phyloP scores from a whole-genome alignment of 2,797 vertebrate species.

The Rhinichthys osculus region DNA sequence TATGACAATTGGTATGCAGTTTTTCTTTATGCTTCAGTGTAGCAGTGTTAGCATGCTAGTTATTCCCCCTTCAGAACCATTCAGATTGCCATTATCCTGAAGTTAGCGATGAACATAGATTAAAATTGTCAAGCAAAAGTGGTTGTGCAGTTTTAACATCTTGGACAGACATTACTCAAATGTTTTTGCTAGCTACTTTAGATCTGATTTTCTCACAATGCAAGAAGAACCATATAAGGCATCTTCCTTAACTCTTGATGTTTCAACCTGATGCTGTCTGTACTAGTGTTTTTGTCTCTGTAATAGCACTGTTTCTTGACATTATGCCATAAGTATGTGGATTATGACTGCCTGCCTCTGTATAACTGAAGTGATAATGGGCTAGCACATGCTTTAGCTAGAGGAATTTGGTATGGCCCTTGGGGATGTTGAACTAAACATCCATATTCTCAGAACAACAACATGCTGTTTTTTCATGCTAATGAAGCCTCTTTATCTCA shows the following conservation, averaged over 20 bases:
- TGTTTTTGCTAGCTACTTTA: background rate
- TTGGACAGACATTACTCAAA: conserved; percentile 22
- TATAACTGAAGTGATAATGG: conserved; percentile 83
- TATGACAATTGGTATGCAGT: background rate
- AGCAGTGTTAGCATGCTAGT: background rate
- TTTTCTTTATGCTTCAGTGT: background rate
- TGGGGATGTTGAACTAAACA: conserved; percentile 78
- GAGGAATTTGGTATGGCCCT: conserved; percentile 76
- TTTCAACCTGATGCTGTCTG: conserved; percentile 59
- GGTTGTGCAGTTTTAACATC: background rate
- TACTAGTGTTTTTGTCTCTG: conserved; percentile 66
- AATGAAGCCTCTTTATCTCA: conserved; percentile 70
- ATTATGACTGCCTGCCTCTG: conserved; percentile 81
- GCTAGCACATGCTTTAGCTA: conserved; percentile 78
- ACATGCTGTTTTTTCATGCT: conserved; percentile 69
- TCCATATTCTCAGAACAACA: conserved; percentile 77
- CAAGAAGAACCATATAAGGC: conserved; percentile 14
- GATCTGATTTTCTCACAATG: conserved; percentile 16
- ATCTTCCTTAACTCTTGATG: conserved; percentile 17
- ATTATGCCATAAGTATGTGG: conserved; percentile 74
- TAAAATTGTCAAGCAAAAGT: conserved; percentile 12
- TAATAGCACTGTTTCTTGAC: conserved; percentile 72
- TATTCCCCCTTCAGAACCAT: background rate
- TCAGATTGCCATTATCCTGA: conserved; percentile 2
- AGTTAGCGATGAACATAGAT: conserved; percentile 1